phyloP scores from a whole-genome alignment of 1,140 invertebrate genomes.

The Mizuhopecten yessoensis region DNA sequence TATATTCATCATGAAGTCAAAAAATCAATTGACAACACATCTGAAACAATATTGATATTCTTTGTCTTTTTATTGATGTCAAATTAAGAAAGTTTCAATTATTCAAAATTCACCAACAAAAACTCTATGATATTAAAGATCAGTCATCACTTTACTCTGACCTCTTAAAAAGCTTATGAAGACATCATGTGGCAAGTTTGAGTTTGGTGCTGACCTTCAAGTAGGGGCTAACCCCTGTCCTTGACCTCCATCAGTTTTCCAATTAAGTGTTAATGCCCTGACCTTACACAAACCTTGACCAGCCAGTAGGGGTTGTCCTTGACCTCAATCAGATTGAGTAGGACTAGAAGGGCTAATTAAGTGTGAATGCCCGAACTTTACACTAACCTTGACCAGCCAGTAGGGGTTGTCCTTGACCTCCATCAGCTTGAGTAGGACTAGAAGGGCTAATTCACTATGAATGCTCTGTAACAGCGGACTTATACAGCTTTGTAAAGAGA shows the following conservation, averaged over 20 bases:
- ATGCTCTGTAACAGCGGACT: conserved; percentile 85
- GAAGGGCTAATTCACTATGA: conserved; percentile 80
- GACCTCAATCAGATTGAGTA: conserved; percentile 87
- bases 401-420: conserved; percentile 90
- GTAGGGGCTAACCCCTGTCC: conserved; percentile 91
- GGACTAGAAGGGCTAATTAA: conserved; percentile 83
- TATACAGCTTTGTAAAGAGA: conserved; percentile 85
- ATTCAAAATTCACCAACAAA: too few relatives aligned
- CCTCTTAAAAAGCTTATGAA: too few relatives aligned
- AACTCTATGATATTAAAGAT: too few relatives aligned
- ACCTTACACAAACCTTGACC: conserved; percentile 87
- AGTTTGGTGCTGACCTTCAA: conserved; percentile 95
- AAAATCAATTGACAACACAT: conserved; percentile 17
- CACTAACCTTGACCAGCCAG: conserved; percentile 92
- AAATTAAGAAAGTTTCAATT: too few relatives aligned
- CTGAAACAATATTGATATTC: too few relatives aligned
- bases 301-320: conserved; percentile 93
- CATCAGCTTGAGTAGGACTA: conserved; percentile 87
- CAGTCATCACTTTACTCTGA: too few relatives aligned
- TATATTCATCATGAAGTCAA: conserved; percentile 36
- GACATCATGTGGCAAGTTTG: too few relatives aligned
- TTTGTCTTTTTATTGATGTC: too few relatives aligned
- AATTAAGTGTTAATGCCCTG: conserved; percentile 76
- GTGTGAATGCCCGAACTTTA: conserved; percentile 77
- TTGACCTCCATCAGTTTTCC: conserved; percentile 86